These are phyloP conservation scores for Lophotis ruficrista DNA, from an alignment of 2,113 vertebrate species.

Conservation along the genomic window DNA sequence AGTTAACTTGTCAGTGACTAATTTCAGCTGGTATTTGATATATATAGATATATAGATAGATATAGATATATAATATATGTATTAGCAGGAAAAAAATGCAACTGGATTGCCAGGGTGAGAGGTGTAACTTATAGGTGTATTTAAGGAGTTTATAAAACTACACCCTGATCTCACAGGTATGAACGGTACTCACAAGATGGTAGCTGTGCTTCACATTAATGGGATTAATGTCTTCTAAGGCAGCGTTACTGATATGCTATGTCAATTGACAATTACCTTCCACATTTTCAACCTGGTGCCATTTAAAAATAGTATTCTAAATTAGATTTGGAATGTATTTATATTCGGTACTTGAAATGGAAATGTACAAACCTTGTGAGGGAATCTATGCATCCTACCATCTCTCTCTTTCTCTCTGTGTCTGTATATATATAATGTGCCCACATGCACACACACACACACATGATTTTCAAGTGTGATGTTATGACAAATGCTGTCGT, in stretches of 20 bases:
- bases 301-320: not conserved
- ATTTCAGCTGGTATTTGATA: not conserved
- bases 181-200: not conserved
- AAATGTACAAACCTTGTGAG: not conserved
- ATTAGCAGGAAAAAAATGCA: not conserved
- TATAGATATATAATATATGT: not conserved
- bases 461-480: not conserved
- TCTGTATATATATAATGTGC: fast-evolving
- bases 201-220: not conserved
- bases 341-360: not conserved
- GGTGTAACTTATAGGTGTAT: not conserved
- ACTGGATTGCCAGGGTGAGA: not conserved
- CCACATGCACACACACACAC: not conserved
- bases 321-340: not conserved
- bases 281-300: not conserved
- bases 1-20: not conserved
- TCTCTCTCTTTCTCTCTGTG: not conserved
- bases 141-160: not conserved
- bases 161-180: not conserved
- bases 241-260: not conserved
- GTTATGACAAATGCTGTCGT: not conserved
- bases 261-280: not conserved
- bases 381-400: not conserved
- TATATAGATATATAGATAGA: no score
- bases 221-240: not conserved